These are phyloP conservation scores for Ceuthmochares aereus DNA, from an alignment of 2,113 vertebrate genomes.

Conservation along the genomic window DNA sequence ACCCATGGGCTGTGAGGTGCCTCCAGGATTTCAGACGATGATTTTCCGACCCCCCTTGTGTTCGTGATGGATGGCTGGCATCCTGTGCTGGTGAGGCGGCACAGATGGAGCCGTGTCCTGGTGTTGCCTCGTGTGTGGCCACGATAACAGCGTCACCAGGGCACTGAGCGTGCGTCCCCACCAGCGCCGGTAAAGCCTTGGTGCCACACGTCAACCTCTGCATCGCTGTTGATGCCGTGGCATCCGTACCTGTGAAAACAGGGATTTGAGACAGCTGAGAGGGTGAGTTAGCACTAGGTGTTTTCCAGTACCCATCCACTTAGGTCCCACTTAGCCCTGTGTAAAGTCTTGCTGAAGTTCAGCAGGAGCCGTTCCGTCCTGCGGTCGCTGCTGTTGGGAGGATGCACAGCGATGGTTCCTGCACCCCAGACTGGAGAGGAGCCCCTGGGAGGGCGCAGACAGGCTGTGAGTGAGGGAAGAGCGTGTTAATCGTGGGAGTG, in stretches of 20 bases:
- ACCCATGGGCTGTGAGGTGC: background rate
- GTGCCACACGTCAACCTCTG: rapidly evolving
- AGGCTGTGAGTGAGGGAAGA: rapidly evolving
- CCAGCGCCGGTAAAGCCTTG: rapidly evolving
- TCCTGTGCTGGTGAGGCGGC: background rate
- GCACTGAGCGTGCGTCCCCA: background rate
- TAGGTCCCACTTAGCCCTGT: rapidly evolving
- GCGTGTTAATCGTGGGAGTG: rapidly evolving
- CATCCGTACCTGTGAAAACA: background rate
- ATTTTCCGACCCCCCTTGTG: background rate
- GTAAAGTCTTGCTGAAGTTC: background rate
- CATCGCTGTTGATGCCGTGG: rapidly evolving
- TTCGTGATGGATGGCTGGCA: background rate
- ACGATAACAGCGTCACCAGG: background rate
- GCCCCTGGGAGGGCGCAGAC: too few species aligned
- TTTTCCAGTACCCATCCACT: background rate
- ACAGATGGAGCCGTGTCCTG: rapidly evolving
- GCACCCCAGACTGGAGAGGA: rapidly evolving
- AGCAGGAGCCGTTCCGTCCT: rapidly evolving
- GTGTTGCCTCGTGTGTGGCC: rapidly evolving
- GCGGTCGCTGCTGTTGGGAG: background rate
- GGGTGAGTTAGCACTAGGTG: rapidly evolving
- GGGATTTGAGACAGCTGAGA: background rate
- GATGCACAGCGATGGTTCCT: background rate
- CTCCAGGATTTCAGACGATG: background rate